phyloP scores from a whole-genome alignment of 2,797 vertebrate species.

The Crypturellus tataupa region DNA sequence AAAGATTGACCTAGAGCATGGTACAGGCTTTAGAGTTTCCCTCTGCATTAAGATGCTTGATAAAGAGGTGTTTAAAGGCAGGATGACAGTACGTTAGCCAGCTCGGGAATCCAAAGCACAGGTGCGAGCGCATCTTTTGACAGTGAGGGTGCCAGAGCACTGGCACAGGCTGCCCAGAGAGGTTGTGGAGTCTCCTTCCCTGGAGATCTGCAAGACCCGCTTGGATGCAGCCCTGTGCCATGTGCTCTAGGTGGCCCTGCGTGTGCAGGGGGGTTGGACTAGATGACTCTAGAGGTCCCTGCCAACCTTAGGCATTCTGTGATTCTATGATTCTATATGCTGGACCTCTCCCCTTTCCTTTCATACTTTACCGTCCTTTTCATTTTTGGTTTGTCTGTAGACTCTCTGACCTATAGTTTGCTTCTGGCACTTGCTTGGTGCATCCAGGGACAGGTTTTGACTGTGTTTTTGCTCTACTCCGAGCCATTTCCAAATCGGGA shows the following conservation, averaged over 20 bases:
- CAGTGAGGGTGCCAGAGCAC: no score
- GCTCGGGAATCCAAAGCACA: accelerated
- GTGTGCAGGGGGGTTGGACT: no score
- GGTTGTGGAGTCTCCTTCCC: no score
- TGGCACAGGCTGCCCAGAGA: no score
- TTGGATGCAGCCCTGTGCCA: no score
- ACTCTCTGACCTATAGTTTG: not conserved
- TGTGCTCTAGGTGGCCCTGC: no score
- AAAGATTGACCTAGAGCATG: not conserved
- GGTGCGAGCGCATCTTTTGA: no score
- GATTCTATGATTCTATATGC: not conserved
- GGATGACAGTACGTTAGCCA: accelerated
- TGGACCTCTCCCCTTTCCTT: not conserved
- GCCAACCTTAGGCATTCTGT: no score
- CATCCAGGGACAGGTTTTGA: not conserved
- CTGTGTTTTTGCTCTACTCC: not conserved
- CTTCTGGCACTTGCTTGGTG: not conserved
- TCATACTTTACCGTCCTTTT: not conserved
- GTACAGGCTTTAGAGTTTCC: not conserved
- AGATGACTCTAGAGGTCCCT: no score
- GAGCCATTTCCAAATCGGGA: not conserved
- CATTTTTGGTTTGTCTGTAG: not conserved
- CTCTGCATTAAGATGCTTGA: accelerated
- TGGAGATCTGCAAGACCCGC: no score
- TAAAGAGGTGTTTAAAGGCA: accelerated